Percentiles rank a stretch among this genome's conserved stretches.
These are phyloP conservation scores for Patiria miniata DNA, from an alignment of 35 echinoderm and acorn worm genomes.

Conservation along the genomic window DNA sequence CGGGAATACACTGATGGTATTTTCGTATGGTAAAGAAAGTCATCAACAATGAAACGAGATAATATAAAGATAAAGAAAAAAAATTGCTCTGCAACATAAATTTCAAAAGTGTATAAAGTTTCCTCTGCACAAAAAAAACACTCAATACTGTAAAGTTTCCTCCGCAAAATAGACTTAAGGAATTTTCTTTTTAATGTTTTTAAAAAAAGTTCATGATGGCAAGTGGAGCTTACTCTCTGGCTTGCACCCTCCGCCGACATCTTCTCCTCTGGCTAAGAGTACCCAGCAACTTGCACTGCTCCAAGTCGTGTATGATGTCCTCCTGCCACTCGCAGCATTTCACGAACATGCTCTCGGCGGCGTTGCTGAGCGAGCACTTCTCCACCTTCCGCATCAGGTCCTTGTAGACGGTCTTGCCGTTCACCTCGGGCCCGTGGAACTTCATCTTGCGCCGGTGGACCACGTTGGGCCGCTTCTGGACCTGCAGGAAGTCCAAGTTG, in stretches of 20 bases:
- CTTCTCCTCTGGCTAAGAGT: slow-evolving; percentile 40
- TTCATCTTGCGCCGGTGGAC: slow-evolving; percentile 78
- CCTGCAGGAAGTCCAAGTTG: slow-evolving; percentile 52
- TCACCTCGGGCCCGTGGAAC: slow-evolving; percentile 52
- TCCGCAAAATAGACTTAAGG: no score
- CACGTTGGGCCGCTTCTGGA: slow-evolving; percentile 75
- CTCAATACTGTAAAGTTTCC: no score
- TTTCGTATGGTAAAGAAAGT: no score
- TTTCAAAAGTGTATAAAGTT: no score
- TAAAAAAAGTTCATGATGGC: slow-evolving; percentile 20
- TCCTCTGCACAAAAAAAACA: no score
- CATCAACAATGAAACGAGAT: no score
- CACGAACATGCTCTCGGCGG: slow-evolving; percentile 64
- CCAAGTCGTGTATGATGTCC: slow-evolving; percentile 36
- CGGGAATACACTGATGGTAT: no score
- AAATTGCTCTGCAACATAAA: no score
- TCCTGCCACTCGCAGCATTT: slow-evolving; percentile 76
- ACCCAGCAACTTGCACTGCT: slow-evolving; percentile 56
- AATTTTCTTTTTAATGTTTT: not conserved
- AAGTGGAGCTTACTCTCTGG: slow-evolving; percentile 19
- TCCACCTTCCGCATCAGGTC: slow-evolving; percentile 64
- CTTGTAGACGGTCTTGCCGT: slow-evolving; percentile 41
- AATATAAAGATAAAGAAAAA: no score
- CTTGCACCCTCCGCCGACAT: slow-evolving; percentile 52
- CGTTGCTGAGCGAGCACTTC: slow-evolving; percentile 70